Percentiles rank a stretch among this genome's conserved stretches.
Evolutionary conservation across 2,888 invertebrate genomes (phyloP).

Genomic region (Agrotis exclamationis): DNA sequence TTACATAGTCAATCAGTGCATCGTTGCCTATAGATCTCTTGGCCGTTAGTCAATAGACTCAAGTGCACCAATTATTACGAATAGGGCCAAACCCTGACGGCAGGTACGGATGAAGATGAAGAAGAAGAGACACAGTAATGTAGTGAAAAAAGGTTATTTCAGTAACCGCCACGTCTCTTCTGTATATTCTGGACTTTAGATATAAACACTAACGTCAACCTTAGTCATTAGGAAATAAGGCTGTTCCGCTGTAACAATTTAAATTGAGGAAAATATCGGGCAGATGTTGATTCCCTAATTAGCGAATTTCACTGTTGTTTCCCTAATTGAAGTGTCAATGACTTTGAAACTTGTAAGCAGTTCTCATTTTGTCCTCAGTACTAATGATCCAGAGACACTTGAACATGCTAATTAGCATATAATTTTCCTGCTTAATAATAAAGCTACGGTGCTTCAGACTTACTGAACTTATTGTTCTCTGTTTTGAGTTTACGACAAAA

Average conservation of each 20-base stretch:
- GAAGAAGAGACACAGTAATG: no score
- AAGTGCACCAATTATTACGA: no score
- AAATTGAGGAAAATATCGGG: background rate
- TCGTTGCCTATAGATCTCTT: no score
- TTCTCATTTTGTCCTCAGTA: background rate
- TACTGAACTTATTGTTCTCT: constrained; percentile 10
- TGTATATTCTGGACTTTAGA: background rate
- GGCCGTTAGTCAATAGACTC: no score
- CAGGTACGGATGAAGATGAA: no score
- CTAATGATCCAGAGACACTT: constrained; percentile 1
- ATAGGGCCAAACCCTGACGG: no score
- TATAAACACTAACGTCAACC: background rate
- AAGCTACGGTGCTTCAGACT: constrained; percentile 29
- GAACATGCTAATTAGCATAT: background rate
- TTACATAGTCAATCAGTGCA: no score
- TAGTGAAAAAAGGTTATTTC: no score
- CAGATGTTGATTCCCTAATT: constrained; percentile 9
- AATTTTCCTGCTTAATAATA: constrained; percentile 25
- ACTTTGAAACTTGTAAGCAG: background rate
- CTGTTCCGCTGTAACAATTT: background rate
- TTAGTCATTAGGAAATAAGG: background rate
- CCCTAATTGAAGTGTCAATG: background rate
- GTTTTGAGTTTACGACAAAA: constrained; percentile 11
- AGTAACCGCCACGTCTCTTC: no score
- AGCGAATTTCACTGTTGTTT: background rate